Evolutionary conservation across 2,888 invertebrate genomes (phyloP), one percentile per base, ranked within the genome.

Genomic region (Amitus sp.): DNA sequence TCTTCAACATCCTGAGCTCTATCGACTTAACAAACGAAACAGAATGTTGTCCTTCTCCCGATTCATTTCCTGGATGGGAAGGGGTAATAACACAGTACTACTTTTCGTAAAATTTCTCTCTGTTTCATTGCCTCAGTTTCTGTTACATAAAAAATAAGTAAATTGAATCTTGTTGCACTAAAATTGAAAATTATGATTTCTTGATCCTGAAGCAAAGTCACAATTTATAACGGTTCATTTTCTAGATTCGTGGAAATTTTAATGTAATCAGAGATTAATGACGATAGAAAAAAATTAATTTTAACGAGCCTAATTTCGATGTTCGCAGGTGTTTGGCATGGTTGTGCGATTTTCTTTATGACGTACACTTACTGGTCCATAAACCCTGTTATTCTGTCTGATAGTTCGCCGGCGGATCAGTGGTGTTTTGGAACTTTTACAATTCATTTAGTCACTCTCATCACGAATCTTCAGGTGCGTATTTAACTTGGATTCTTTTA

Each of bases 1-100:
- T 47, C 75, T 82, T 71, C 86, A 86, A n/a, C 85, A 88, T 62
- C 93, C 94, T 0, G 83, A 85, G 9, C 79, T 92, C 1, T 94
- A 94, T 77, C 85, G 85, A 72, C 85, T 86, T 48, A 87, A 89
- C 58, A 83, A 77, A 1, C 83, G 83, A 58, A 93, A 93, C 83
- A 84, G 85, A 52, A 84, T 88, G 34, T 84, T 94, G 77, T 86
- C 88, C 0, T 86, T 86, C 84, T 72, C 73, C 0, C 84, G 86
- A 62, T 93, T 93, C 78, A 47, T 85, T 0, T 82, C 83, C 47
- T 92, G 92, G 92, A 83, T 85, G 13, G 1, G 83, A 1, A 65
- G 76, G 18, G 87, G 86, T 84, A 65, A 65, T 71, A n/a, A n/a
- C n/a, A n/a, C n/a, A n/a, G n/a, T n/a, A n/a, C n/a, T n/a, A n/a